A percentile compares a stretch with the other conserved stretches of the same genome.
phyloP scores from a whole-genome alignment of 2,888 invertebrate genomes.

The Amblyjoppa proteus region DNA sequence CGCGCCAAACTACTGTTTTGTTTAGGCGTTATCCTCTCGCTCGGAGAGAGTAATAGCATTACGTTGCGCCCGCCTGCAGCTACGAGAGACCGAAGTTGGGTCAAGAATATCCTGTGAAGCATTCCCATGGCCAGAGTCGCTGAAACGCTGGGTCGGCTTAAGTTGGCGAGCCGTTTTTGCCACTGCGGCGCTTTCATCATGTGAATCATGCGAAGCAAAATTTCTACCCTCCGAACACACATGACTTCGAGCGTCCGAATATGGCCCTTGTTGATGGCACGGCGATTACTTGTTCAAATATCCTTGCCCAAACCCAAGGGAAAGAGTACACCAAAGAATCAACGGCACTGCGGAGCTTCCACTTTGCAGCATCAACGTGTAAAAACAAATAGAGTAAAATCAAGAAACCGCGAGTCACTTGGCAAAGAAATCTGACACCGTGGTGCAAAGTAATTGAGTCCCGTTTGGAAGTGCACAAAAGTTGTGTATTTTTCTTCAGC shows the following conservation, averaged over 20 bases:
- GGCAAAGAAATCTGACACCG: background rate
- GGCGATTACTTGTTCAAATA: background rate
- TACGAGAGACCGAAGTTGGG: background rate
- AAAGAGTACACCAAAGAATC: background rate
- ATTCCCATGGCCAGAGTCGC: background rate
- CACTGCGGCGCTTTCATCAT: background rate
- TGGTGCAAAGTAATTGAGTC: background rate
- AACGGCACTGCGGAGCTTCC: background rate
- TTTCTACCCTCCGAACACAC: background rate
- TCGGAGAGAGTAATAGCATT: background rate
- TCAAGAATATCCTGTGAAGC: slow-evolving; percentile 6
- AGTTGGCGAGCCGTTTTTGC: background rate
- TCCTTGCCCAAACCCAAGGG: background rate
- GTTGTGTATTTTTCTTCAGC: background rate
- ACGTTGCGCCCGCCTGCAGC: background rate
- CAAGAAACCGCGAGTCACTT: background rate
- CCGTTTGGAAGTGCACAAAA: background rate
- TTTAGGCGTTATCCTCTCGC: slow-evolving; percentile 2
- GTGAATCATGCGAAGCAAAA: background rate
- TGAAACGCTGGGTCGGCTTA: background rate
- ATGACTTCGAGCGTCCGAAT: background rate
- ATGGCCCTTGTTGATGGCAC: background rate
- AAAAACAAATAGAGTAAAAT: background rate
- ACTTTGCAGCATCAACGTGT: background rate
- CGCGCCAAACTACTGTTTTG: slow-evolving; percentile 29